A percentile compares a stretch with the other conserved stretches of the same genome.
Evolutionary conservation across 2,888 invertebrate genomes (phyloP).

Genomic region (Lasius fuliginosus): DNA sequence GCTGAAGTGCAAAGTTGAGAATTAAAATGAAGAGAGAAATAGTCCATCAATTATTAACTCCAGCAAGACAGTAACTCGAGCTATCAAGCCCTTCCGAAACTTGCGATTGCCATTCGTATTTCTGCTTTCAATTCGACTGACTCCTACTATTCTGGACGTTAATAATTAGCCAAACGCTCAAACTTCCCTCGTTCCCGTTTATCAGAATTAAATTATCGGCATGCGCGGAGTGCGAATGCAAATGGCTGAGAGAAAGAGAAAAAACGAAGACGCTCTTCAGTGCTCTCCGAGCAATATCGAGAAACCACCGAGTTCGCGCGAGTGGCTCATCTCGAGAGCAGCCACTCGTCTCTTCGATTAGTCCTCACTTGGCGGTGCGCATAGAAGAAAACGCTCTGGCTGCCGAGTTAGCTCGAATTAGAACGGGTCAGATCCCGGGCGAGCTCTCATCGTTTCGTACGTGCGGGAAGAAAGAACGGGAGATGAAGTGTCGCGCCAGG

Average conservation of each 20-base stretch:
- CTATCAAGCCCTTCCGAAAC: background rate
- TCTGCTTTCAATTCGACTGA: background rate
- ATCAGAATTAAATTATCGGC: background rate
- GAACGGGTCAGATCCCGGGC: constrained; percentile 48
- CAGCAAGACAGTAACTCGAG: background rate
- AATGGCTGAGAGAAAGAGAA: background rate
- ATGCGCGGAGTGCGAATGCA: background rate
- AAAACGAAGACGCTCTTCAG: background rate
- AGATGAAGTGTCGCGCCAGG: constrained; percentile 67
- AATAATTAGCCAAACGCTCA: background rate
- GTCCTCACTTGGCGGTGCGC: constrained; percentile 40
- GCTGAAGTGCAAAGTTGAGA: background rate
- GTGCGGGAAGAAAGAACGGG: constrained; percentile 56
- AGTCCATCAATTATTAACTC: background rate
- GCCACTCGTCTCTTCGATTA: constrained; percentile 49
- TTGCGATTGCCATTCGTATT: background rate
- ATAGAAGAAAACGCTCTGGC: constrained; percentile 45
- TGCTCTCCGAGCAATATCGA: constrained; percentile 15
- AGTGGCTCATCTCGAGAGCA: constrained; percentile 9
- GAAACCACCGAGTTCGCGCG: background rate
- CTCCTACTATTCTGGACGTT: background rate
- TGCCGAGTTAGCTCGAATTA: constrained; percentile 59
- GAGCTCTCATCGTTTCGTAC: constrained; percentile 58
- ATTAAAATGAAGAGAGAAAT: constrained; percentile 8
- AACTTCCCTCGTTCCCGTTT: background rate